These are phyloP conservation scores for Epinephelus cyanopodus DNA, from an alignment of 2,113 vertebrate genomes.

Conservation along the genomic window DNA sequence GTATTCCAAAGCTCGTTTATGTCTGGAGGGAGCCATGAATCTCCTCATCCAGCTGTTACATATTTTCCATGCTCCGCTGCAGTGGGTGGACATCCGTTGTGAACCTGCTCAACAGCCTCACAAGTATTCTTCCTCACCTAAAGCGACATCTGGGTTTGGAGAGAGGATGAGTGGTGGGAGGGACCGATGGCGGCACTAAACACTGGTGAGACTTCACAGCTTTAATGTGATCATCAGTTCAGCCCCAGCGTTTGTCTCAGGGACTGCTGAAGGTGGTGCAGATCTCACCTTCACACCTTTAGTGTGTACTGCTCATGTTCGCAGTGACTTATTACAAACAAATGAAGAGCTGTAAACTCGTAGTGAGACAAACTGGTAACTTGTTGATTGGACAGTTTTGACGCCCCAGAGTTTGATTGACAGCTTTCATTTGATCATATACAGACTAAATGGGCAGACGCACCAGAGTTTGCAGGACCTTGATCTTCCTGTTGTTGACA, in stretches of 20 bases:
- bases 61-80: constrained; percentile 30
- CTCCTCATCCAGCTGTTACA: constrained; percentile 61
- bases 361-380: neutral
- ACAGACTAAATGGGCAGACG: too few relatives aligned
- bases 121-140: constrained; percentile 25
- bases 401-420: neutral
- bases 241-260: neutral
- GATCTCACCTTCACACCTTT: too few relatives aligned
- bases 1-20: neutral
- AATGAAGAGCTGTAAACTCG: neutral
- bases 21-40: constrained; percentile 50
- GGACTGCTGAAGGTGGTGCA: neutral
- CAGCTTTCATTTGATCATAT: neutral
- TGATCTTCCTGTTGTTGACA: neutral
- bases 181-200: neutral
- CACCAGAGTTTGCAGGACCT: too few relatives aligned
- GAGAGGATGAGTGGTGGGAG: constrained; percentile 21
- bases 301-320: neutral
- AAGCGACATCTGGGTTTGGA: constrained; percentile 45
- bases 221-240: neutral
- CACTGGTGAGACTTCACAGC: neutral
- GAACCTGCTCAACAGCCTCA: constrained; percentile 35
- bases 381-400: too few relatives aligned
- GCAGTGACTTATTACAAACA: neutral
- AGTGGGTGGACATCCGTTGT: constrained; percentile 34